Conservation (phyloP, 2,797 vertebrate species). For the Sebastes wilsoni region DNA sequence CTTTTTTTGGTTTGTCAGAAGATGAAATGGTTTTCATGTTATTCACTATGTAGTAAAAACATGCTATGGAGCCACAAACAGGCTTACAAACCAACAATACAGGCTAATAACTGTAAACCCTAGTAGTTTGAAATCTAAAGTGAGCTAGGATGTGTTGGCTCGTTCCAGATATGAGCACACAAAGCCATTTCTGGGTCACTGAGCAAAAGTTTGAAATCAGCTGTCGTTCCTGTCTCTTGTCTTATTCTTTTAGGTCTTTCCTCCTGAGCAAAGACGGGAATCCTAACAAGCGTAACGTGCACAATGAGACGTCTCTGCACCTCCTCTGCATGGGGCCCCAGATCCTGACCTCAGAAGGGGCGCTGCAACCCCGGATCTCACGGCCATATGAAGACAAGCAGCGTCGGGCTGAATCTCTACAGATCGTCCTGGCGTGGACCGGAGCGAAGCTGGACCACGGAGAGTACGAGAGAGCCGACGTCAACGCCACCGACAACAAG, state of each 20-base stretch:
- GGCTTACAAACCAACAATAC: background rate
- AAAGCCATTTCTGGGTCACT: background rate
- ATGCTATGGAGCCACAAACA: background rate
- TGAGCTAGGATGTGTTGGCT: background rate
- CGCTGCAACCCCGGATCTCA: constrained; percentile 90
- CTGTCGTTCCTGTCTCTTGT: background rate
- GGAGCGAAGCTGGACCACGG: constrained; percentile 97
- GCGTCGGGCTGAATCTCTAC: constrained; percentile 92
- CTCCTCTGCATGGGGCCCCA: constrained; percentile 97
- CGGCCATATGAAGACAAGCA: constrained; percentile 91
- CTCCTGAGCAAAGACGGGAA: constrained; percentile 96
- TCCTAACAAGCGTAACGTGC: constrained; percentile 97
- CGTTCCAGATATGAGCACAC: background rate
- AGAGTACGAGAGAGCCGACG: constrained; percentile 92
- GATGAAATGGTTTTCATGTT: background rate
- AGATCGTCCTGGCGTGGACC: constrained; percentile 94
- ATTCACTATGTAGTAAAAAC: background rate
- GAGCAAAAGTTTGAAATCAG: background rate
- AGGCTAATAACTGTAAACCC: background rate
- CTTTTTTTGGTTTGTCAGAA: background rate
- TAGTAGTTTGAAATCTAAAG: background rate
- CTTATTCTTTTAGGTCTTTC: constrained; percentile 86
- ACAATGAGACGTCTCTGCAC: constrained; percentile 97
- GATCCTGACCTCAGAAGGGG: constrained; percentile 93
- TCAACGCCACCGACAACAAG: constrained; percentile 95